Evolutionary conservation across 1,140 invertebrate species (phyloP).

Genomic region (Papilio dardanus): DNA sequence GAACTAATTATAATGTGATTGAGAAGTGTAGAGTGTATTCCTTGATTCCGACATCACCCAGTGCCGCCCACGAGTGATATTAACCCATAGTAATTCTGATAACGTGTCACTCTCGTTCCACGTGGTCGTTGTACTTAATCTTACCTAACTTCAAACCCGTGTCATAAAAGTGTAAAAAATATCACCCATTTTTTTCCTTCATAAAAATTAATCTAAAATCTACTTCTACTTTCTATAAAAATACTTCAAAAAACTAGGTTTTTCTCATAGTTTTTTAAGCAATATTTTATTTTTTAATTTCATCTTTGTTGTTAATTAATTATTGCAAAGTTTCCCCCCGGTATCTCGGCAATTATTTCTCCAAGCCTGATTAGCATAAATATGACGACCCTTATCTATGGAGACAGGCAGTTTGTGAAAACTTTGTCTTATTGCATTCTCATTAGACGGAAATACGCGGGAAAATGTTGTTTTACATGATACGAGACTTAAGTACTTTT

Average conservation of each 20-base stretch:
- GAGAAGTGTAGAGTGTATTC: too few relatives aligned
- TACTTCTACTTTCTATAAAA: background rate
- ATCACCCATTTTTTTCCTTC: too few relatives aligned
- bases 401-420: slow-evolving; percentile 73
- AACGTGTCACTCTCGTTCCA: too few relatives aligned
- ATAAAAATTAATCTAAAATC: too few relatives aligned
- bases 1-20: too few relatives aligned
- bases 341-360: slow-evolving; percentile 43
- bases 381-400: slow-evolving; percentile 68
- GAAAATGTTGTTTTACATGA: background rate
- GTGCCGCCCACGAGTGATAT: too few relatives aligned
- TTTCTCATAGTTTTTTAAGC: background rate
- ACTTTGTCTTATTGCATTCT: slow-evolving; percentile 75
- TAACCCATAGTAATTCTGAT: too few relatives aligned
- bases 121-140: too few relatives aligned
- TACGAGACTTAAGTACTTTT: background rate
- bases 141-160: too few relatives aligned
- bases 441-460: slow-evolving; percentile 52
- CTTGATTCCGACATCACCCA: too few relatives aligned
- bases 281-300: background rate
- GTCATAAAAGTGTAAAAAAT: too few relatives aligned
- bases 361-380: slow-evolving; percentile 73
- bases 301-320: background rate
- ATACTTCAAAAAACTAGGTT: background rate
- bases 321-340: background rate